phyloP scores from a whole-genome alignment of 2,113 vertebrate genomes.

The Toxotes jaculatrix region DNA sequence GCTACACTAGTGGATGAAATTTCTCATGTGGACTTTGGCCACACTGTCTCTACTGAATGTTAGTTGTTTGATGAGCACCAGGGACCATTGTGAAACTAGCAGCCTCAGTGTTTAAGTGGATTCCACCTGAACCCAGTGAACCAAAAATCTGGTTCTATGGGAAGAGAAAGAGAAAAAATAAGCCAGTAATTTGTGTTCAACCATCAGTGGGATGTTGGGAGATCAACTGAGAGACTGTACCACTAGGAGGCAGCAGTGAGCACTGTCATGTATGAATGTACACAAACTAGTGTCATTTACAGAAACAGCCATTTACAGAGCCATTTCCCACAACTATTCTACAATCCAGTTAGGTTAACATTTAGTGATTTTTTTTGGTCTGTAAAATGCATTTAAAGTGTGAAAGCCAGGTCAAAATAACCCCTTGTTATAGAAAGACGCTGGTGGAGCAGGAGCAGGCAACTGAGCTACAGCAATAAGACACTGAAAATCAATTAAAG shows the following conservation, averaged over 20 bases:
- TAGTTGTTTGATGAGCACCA: background rate
- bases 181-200: background rate
- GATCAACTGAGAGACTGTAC: background rate
- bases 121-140: background rate
- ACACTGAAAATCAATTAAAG: background rate
- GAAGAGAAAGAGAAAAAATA: background rate
- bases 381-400: background rate
- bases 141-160: no score
- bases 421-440: background rate
- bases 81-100: no score
- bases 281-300: background rate
- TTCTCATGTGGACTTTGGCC: background rate
- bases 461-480: background rate
- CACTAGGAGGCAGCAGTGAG: constrained; percentile 43
- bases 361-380: background rate
- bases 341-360: background rate
- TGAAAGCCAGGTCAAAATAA: background rate
- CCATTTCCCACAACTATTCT: background rate
- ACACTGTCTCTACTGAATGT: background rate
- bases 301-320: background rate
- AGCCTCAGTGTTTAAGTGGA: background rate
- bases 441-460: background rate
- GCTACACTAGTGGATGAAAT: background rate
- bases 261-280: background rate
- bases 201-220: background rate